Evolutionary conservation across 2,113 vertebrate genomes (phyloP), one percentile per base, ranked within the genome.

Genomic region (Nestor notabilis): DNA sequence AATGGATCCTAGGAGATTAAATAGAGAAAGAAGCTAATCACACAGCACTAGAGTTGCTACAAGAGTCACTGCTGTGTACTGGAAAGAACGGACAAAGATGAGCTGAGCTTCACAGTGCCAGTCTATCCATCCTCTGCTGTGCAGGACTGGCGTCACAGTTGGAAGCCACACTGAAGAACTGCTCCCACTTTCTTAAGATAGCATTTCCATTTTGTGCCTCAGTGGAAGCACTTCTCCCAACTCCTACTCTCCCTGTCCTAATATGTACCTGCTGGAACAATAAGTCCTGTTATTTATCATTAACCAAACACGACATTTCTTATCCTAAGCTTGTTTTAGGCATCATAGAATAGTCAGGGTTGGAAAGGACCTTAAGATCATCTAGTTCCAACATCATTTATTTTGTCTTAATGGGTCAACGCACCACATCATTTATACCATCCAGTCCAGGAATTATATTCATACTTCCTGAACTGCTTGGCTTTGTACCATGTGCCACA

Each of bases 171-270:
- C 80, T 81, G 55, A 92, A 92, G 71, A 93, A 83, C 92, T 84
- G 88, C 83, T 93, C 80, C 44, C 23, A 27, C 81, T 93, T 95
- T 86, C 89, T 65, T 92, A 95, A 95, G 96, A 93, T 84, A 95
- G 92, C 93, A 92, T 95, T 95, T 95, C 95, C 97, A 96, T 96
- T 89, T 91, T 91, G 87, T 72, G 94, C 69, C 87, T 91, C 69
- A 84, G 3, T 92, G 74, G 90, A 95, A 71, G 61, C 89, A 87
- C 52, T 92, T 88, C 87, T 92, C 77, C 76, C 77, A 72, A 50
- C 69, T 92, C 91, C 89, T 76, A 65, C 89, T 97, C 88, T 75
- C 92, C 61, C 89, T 61, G 74, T 82, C 76, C 83, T 84, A 93
- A 93, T 47, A 84, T 2, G n/a, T 52, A 93, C 88, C 92, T 79